Evolutionary conservation across 2,888 invertebrate genomes (phyloP).

Genomic region (Seira sanloemensis): DNA sequence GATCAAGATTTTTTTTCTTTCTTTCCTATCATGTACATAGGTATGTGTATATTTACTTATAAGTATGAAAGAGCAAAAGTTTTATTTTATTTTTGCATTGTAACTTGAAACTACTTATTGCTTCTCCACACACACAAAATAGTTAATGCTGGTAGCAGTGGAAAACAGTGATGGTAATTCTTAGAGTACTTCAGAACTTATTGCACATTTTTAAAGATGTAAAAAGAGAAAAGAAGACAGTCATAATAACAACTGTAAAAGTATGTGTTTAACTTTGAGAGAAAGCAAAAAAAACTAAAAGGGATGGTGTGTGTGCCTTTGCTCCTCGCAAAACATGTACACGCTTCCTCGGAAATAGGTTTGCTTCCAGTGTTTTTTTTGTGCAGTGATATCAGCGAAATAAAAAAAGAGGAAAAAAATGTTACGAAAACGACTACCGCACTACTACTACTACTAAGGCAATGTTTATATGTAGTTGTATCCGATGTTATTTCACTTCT

Average conservation of each 20-base stretch:
- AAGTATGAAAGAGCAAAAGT: no score
- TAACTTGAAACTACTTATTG: conserved; percentile 30
- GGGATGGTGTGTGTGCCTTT: neutral
- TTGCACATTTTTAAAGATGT: conserved; percentile 37
- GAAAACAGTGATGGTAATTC: conserved; percentile 50
- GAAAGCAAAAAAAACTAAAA: conserved; percentile 12
- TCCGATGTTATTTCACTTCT: conserved; percentile 31
- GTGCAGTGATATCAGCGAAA: neutral
- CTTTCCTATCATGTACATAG: neutral
- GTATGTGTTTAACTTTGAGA: neutral
- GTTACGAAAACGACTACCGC: conserved; percentile 44
- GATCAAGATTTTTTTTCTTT: neutral
- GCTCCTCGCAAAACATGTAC: neutral
- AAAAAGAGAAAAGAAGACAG: conserved; percentile 38
- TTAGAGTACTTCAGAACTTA: conserved; percentile 38
- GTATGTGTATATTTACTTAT: neutral
- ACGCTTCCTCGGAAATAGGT: conserved; percentile 4
- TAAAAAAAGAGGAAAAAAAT: conserved; percentile 37
- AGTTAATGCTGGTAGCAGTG: conserved; percentile 31
- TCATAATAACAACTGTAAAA: conserved; percentile 25
- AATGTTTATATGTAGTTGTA: conserved; percentile 27
- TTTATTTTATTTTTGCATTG: no score
- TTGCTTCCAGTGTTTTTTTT: neutral
- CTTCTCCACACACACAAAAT: conserved; percentile 18
- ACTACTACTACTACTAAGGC: conserved; percentile 31